Conservation (phyloP, 2,888 invertebrate species). For the Pollenia angustigena region DNA sequence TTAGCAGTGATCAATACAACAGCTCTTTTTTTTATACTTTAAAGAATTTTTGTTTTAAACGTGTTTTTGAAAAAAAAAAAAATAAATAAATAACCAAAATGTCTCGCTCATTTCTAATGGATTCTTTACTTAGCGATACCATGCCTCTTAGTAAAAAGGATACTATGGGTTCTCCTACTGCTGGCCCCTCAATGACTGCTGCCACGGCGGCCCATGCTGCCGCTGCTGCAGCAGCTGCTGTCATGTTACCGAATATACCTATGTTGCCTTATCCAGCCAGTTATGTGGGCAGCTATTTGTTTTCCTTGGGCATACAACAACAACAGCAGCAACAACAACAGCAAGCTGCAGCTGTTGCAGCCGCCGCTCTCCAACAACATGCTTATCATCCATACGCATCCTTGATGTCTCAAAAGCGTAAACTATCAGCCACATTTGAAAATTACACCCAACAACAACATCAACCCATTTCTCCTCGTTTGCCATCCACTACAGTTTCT, state of each 20-base stretch:
- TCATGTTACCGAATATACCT: conserved; percentile 81
- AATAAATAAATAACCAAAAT: conserved; percentile 84
- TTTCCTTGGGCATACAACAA: conserved; percentile 87
- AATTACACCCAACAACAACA: conserved; percentile 76
- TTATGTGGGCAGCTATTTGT: conserved; percentile 87
- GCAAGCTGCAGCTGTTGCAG: conserved; percentile 77
- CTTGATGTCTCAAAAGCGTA: conserved; percentile 78
- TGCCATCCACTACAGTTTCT: conserved; percentile 60
- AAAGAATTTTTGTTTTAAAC: neutral
- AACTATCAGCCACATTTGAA: conserved; percentile 74
- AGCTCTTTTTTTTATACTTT: conserved; percentile 11
- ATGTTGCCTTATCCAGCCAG: conserved; percentile 88
- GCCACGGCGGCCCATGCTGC: conserved; percentile 81
- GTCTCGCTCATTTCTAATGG: conserved; percentile 93
- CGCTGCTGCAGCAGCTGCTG: conserved; percentile 84
- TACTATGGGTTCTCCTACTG: conserved; percentile 75
- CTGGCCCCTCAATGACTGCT: conserved; percentile 75
- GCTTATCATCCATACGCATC: conserved; percentile 79
- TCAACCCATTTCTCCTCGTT: conserved; percentile 5
- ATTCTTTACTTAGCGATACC: conserved; percentile 90
- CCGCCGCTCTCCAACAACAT: conserved; percentile 75
- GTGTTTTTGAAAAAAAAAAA: conserved; percentile 9
- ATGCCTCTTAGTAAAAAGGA: conserved; percentile 84
- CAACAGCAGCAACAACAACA: conserved; percentile 82
- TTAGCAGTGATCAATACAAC: conserved; percentile 77